Conservation (phyloP, 1,140 invertebrate genomes). For the Phenacoccus solenopsis region DNA sequence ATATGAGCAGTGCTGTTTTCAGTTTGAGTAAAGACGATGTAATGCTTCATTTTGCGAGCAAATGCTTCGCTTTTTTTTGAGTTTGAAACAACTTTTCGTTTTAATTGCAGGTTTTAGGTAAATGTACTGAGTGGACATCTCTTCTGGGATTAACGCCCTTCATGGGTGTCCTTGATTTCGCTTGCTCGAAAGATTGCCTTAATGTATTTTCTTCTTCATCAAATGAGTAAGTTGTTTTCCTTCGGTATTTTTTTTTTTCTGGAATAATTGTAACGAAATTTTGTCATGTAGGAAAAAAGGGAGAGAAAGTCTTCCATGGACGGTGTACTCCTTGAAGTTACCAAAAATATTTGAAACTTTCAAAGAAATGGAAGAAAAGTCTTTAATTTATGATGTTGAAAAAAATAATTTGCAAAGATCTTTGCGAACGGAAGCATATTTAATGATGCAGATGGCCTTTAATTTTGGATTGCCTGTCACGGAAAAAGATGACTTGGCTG, state of each 20-base stretch:
- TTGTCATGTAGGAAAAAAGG: not conserved
- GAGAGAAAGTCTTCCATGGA: conserved; percentile 41
- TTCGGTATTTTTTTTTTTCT: not conserved
- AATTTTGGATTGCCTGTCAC: conserved; percentile 24
- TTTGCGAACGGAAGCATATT: conserved; percentile 49
- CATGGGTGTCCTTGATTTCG: conserved; percentile 49
- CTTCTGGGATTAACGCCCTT: conserved; percentile 58
- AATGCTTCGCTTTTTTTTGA: too few relatives aligned
- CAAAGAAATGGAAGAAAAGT: conserved; percentile 50
- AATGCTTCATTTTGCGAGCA: too few relatives aligned
- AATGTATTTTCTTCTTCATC: conserved; percentile 47
- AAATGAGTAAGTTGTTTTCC: not conserved
- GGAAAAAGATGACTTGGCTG: not conserved
- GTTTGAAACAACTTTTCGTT: not conserved
- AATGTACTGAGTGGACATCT: conserved; percentile 44
- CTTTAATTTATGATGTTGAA: conserved; percentile 41
- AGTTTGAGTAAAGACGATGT: too few relatives aligned
- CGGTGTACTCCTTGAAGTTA: conserved; percentile 48
- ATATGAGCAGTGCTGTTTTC: too few relatives aligned
- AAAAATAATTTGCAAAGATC: conserved; percentile 44
- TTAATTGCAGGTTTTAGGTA: conserved; percentile 5
- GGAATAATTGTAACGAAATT: not conserved
- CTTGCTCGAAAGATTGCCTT: conserved; percentile 45
- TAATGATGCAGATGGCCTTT: conserved; percentile 38
- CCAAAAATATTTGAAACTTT: conserved; percentile 46